These are phyloP conservation scores for Coenonympha arcania DNA, from an alignment of 2,888 invertebrate species.

Conservation along the genomic window DNA sequence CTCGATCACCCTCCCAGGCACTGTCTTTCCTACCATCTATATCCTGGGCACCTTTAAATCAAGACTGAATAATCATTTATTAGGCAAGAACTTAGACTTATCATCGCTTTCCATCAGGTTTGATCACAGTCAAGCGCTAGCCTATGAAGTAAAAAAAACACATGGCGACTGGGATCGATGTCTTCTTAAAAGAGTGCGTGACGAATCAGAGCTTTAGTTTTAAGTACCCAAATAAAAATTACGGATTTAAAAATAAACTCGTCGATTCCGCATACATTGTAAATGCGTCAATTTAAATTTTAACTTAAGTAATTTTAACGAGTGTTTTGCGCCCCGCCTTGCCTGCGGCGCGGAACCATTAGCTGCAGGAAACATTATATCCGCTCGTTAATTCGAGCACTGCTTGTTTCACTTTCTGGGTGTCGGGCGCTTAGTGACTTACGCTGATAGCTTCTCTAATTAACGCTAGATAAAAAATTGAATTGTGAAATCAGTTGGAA, in stretches of 20 bases:
- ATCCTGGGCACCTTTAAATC: no score
- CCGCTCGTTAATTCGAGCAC: slow-evolving; percentile 68
- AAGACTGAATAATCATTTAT: no score
- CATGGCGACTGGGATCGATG: no score
- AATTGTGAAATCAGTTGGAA: no score
- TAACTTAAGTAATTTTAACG: slow-evolving; percentile 23
- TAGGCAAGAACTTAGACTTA: no score
- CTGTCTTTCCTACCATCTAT: no score
- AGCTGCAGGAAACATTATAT: slow-evolving; percentile 67
- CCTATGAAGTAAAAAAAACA: no score
- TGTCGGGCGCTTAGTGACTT: slow-evolving; percentile 33
- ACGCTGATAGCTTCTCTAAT: slow-evolving; percentile 5
- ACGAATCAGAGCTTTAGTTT: no score
- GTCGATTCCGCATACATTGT: not conserved
- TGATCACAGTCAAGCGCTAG: no score
- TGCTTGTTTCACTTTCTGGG: slow-evolving; percentile 27
- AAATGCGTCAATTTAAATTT: slow-evolving; percentile 16
- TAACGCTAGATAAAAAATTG: not conserved
- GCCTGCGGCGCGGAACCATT: slow-evolving; percentile 55
- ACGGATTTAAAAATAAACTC: not conserved
- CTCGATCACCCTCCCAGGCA: no score
- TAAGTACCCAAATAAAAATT: not conserved
- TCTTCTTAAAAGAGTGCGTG: no score
- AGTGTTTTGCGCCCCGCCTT: slow-evolving; percentile 31
- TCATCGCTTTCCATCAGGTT: no score